These are phyloP conservation scores for Clavelina lepadiformis DNA, from an alignment of 23 tunicate genomes.

Conservation along the genomic window DNA sequence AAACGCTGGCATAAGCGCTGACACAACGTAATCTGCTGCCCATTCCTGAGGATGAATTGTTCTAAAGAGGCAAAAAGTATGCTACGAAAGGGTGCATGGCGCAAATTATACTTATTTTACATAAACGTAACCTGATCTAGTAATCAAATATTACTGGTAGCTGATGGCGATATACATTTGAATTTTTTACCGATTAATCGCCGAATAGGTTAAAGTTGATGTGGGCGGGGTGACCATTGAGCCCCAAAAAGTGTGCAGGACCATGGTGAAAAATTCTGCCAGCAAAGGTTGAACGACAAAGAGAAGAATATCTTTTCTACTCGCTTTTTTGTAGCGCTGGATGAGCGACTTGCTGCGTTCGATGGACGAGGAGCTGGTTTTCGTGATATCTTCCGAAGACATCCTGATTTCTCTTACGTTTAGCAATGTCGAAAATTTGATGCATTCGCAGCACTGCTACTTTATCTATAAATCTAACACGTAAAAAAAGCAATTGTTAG, in stretches of 20 bases:
- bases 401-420: no score
- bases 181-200: conserved; percentile 50
- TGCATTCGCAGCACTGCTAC: no score
- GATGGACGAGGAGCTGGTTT: no score
- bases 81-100: no score
- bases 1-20: conserved; percentile 85
- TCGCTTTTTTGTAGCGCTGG: conserved; percentile 40
- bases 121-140: no score
- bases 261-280: conserved; percentile 88
- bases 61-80: conserved; percentile 27
- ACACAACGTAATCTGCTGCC: conserved; percentile 52
- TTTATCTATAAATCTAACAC: no score
- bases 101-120: no score
- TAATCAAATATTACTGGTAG: no score
- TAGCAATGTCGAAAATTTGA: no score
- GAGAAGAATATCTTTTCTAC: conserved; percentile 32
- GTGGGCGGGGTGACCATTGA: conserved; percentile 79
- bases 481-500: no score
- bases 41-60: conserved; percentile 66
- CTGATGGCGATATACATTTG: no score
- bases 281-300: conserved; percentile 61
- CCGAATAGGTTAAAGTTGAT: conserved; percentile 11
- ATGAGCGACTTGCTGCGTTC: conserved; percentile 31
- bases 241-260: conserved; percentile 94
- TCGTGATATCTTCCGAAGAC: no score